Evolutionary conservation across 2,888 invertebrate species (phyloP).

Genomic region (Apeira syringaria): DNA sequence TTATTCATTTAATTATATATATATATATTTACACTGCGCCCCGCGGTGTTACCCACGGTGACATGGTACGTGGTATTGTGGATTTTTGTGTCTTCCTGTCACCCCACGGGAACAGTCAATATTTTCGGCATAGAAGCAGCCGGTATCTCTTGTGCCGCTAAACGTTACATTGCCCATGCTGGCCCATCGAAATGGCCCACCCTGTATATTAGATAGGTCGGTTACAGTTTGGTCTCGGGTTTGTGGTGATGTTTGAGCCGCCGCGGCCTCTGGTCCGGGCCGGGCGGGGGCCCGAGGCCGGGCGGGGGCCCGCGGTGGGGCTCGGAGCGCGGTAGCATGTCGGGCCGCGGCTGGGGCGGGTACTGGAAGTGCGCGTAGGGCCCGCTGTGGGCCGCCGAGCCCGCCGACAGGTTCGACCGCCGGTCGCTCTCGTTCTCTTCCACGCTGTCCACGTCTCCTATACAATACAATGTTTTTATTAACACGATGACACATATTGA

Average conservation of each 20-base stretch:
- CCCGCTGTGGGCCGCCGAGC: constrained; percentile 55
- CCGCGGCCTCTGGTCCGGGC: constrained; percentile 21
- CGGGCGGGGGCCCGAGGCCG: not conserved
- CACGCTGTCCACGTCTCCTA: constrained; percentile 92
- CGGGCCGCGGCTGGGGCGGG: constrained; percentile 24
- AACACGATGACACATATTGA: no score
- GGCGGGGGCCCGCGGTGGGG: constrained; percentile 17
- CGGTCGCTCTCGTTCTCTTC: constrained; percentile 87
- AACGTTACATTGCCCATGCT: no score
- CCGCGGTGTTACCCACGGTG: no score
- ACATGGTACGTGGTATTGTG: no score
- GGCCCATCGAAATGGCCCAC: no score
- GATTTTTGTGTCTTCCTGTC: no score
- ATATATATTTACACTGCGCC: no score
- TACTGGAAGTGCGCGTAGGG: constrained; percentile 37
- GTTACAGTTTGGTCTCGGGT: constrained; percentile 84
- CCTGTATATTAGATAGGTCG: not conserved
- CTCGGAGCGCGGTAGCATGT: constrained; percentile 35
- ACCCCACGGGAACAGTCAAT: no score
- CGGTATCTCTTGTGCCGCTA: no score
- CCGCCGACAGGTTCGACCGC: constrained; percentile 69
- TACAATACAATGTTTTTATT: no score
- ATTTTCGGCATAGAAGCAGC: no score
- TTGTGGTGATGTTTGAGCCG: constrained; percentile 62
- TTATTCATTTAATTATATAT: no score